Conservation (phyloP, 2,797 vertebrate genomes). For the Hippoglossus hippoglossus region DNA sequence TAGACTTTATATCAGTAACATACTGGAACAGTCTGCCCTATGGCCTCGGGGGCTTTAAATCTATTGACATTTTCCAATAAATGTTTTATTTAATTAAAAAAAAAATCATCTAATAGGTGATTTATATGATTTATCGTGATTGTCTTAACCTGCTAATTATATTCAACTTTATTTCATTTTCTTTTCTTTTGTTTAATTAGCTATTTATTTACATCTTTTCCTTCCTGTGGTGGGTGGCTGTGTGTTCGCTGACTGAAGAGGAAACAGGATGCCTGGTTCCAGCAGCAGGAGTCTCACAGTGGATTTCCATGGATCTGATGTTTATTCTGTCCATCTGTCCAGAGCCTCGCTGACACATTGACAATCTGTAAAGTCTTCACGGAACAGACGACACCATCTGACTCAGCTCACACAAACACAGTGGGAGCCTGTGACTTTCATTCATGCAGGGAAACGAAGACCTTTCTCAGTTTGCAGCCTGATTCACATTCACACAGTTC, state of each 20-base stretch:
- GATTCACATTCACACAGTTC: too few species aligned
- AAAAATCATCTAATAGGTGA: too few species aligned
- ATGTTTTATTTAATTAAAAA: too few species aligned
- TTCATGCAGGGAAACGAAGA: slow-evolving; percentile 5
- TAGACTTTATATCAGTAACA: too few species aligned
- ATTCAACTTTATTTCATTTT: too few species aligned
- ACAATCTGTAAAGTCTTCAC: slow-evolving; percentile 62
- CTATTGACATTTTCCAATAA: too few species aligned
- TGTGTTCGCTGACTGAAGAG: background rate
- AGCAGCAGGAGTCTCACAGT: slow-evolving; percentile 11
- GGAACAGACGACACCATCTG: slow-evolving; percentile 55
- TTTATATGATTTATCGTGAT: too few species aligned
- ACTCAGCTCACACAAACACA: slow-evolving; percentile 44
- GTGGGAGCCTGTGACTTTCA: slow-evolving; percentile 7
- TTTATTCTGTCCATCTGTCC: slow-evolving; percentile 66
- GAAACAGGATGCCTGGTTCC: background rate
- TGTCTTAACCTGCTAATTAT: too few species aligned
- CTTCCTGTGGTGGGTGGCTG: background rate
- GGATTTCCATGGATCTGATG: slow-evolving; percentile 29
- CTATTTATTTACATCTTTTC: background rate
- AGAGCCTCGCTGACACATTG: slow-evolving; percentile 45
- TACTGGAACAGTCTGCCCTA: too few species aligned
- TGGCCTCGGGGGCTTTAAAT: too few species aligned
- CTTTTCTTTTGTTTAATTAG: too few species aligned
- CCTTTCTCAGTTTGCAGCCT: background rate